A percentile compares a stretch with the other conserved stretches of the same genome.
Evolutionary conservation across 2,888 invertebrate species (phyloP).

Genomic region (Adelphocoris suturalis): DNA sequence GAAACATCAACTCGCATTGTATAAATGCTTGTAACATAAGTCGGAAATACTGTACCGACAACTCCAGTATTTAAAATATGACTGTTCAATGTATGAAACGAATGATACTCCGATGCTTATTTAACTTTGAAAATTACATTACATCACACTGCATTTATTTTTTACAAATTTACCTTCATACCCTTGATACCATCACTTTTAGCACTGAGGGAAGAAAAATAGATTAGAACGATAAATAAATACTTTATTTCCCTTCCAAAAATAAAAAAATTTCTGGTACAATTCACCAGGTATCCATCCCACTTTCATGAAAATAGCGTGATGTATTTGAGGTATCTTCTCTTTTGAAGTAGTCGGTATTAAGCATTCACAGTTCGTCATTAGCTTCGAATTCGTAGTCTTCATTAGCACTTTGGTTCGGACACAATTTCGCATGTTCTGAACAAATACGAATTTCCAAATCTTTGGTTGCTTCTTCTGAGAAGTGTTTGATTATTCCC

Average conservation of each 20-base stretch:
- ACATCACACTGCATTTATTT: background rate
- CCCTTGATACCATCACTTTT: background rate
- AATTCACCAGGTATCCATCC: background rate
- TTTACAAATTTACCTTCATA: background rate
- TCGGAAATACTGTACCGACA: no score
- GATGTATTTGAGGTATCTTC: background rate
- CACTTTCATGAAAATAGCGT: background rate
- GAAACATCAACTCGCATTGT: no score
- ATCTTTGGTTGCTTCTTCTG: constrained; percentile 79
- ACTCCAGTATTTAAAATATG: no score
- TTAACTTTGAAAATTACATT: background rate
- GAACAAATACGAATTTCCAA: constrained; percentile 81
- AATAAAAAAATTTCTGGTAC: background rate
- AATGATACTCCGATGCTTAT: background rate
- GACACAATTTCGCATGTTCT: constrained; percentile 80
- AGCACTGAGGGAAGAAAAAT: no score
- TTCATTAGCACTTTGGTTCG: constrained; percentile 76
- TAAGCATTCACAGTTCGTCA: constrained; percentile 71
- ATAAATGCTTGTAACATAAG: no score
- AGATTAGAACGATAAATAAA: background rate
- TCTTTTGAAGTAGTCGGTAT: background rate
- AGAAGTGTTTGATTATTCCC: constrained; percentile 82
- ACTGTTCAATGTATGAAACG: background rate
- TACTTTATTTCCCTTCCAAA: background rate
- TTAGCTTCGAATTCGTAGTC: constrained; percentile 74